Base-by-base conservation (phyloP, 2,888 invertebrate genomes). In the Lasioglossum pauxillum region DNA sequence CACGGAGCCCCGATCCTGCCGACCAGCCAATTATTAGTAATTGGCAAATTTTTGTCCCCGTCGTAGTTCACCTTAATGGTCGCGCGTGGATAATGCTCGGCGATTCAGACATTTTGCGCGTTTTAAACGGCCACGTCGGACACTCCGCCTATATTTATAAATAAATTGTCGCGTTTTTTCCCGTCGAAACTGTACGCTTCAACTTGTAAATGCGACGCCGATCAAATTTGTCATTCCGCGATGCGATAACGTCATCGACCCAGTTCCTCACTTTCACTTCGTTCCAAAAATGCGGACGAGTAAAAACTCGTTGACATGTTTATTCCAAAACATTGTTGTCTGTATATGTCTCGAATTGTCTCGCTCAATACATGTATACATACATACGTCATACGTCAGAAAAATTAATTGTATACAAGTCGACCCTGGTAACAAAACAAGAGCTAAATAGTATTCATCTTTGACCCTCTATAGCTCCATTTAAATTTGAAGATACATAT, bases 31-130 rank as follows among this genome's bases (percentile, higher is more conserved):
- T 90, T 86, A 89, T 88, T 82, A 85, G 80, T 88, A 87, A 86
- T 83, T 87, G 83, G 78, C 84, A 84, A 88, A 88, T 90, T 90
- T 86, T 84, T 84, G 81, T 88, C 78, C 78, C 84, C 69, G 74
- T 57, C 64, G 64, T 81, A 86, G 83, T 90, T 86, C 81, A 73
- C 78, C 78, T 85, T 86, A 86, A 85, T 77, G 74, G 69, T 27
- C 60, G 41, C 73, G 69, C 60, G 75, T 69, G 73, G 53, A 64
- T 84, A 79, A 84, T 85, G 64, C 44, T 35, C 67, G 38, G 46
- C 38, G 49, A 80, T 74, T 44, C 74, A 3, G 27, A 27, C 53
- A 49, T 73, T 67, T 83, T 83, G 31, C 41, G 60, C 57, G 41
- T 69, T 80, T 80, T 67, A 35, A 74, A 74, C n/a, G 27, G 16